These are phyloP conservation scores for Cataglyphis livida DNA, from an alignment of 2,888 invertebrate genomes.

Conservation along the genomic window DNA sequence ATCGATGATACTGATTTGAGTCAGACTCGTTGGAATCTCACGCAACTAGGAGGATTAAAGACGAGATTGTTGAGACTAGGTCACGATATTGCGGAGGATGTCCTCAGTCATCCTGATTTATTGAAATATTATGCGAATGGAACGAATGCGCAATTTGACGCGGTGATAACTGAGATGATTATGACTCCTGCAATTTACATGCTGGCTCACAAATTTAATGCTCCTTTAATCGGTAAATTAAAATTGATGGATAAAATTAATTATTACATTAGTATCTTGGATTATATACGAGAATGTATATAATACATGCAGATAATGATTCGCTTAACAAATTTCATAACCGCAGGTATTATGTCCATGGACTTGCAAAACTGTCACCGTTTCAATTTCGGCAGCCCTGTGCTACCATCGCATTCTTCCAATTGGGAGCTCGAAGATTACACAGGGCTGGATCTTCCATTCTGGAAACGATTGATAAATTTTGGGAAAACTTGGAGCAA, in stretches of 20 bases:
- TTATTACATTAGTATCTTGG: neutral
- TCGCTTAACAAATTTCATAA: neutral
- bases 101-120: constrained; percentile 56
- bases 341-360: constrained; percentile 38
- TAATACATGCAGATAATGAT: neutral
- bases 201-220: constrained; percentile 57
- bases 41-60: constrained; percentile 33
- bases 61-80: constrained; percentile 31
- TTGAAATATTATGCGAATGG: constrained; percentile 35
- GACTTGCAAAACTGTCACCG: constrained; percentile 40
- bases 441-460: constrained; percentile 58
- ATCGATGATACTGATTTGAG: constrained; percentile 30
- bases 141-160: constrained; percentile 61
- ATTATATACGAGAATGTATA: neutral
- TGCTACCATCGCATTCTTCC: constrained; percentile 71
- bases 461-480: constrained; percentile 68
- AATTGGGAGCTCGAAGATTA: constrained; percentile 71
- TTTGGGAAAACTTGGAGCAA: constrained; percentile 47
- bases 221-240: constrained; percentile 62
- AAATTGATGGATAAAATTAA: neutral
- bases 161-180: constrained; percentile 54
- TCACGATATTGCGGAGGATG: constrained; percentile 39
- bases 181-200: constrained; percentile 24
- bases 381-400: constrained; percentile 61
- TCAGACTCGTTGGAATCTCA: constrained; percentile 45